Evolutionary conservation across 2,888 invertebrate genomes (phyloP), one percentile per base, ranked within the genome.

Genomic region (Lordiphosa andalusiaca): DNA sequence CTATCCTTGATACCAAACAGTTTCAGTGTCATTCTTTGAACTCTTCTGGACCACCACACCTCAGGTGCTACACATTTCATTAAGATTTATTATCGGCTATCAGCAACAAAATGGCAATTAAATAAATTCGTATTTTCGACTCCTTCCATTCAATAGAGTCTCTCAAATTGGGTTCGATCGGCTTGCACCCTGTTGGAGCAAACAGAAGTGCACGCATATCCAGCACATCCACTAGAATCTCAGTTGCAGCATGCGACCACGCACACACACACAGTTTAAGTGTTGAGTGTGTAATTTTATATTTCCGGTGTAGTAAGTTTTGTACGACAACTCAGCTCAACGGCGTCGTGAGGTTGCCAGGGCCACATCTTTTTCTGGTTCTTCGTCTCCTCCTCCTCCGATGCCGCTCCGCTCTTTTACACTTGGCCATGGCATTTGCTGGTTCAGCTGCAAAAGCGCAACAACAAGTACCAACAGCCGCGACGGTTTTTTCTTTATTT

Each of bases 231-330:
- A 47, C 71, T 52, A 50, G 75, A 67, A 67, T 83, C 85, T 75
- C 66, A 58, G 49, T 21, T 82, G 83, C 83, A 80, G 81, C 66
- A 63, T 67, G 73, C 73, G 69, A 56, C 86, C 36, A 9, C 41
- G 38, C 41, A 38, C 30, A 42, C 46, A 53, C 38, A 74, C 69
- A 85, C 73, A 82, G 80, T 85, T 87, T 84, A 85, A 88, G 87
- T 88, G 87, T 87, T 88, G 87, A 87, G 85, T 87, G 83, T 86
- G 88, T 88, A 88, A 88, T 88, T 88, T 88, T 88, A 88, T 88
- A 88, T 88, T 88, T 88, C 88, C 88, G 88, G 88, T 86, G 84
- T 84, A 86, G 70, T 81, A 77, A 70, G 76, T 86, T 71, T 77
- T 64, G 74, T 84, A 77, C 77, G 77, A 77, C 76, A 81, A 81